A percentile compares a stretch with the other conserved stretches of the same genome.
Conservation (phyloP, 2,113 vertebrate species). For the Scortum barcoo region DNA sequence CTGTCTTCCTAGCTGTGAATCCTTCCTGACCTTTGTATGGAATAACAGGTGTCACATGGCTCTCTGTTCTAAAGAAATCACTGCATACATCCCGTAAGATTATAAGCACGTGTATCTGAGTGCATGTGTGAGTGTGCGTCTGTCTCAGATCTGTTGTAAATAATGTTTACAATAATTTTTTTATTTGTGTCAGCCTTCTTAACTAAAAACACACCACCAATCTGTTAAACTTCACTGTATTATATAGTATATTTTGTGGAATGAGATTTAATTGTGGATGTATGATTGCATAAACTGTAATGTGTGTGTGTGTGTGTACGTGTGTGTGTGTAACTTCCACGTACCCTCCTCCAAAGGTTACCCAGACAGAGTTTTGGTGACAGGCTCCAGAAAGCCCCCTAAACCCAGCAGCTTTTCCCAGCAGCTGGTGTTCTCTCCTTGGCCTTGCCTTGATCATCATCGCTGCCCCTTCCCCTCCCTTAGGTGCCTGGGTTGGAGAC, state of each 20-base stretch:
- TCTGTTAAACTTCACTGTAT: neutral
- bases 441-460: constrained; percentile 72
- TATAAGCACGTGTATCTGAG: constrained; percentile 25
- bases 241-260: neutral
- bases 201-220: constrained; percentile 11
- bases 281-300: constrained; percentile 2
- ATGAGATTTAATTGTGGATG: constrained; percentile 5
- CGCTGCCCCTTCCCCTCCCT: constrained; percentile 51
- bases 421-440: constrained; percentile 77
- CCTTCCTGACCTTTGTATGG: constrained; percentile 58
- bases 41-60: constrained; percentile 59
- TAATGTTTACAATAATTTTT: neutral
- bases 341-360: constrained; percentile 68
- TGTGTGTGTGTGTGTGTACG: constrained; percentile 27
- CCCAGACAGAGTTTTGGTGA: constrained; percentile 74
- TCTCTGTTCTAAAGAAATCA: constrained; percentile 54
- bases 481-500: constrained; percentile 23
- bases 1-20: constrained; percentile 55
- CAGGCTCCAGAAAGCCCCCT: constrained; percentile 76
- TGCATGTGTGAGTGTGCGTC: constrained; percentile 4
- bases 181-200: neutral
- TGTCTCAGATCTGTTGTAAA: neutral
- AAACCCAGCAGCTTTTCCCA: constrained; percentile 77
- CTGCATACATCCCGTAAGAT: constrained; percentile 43
- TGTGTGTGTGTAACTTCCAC: constrained; percentile 24